Evolutionary conservation across 2,888 invertebrate genomes (phyloP).

Genomic region (Conops quadrifasciatus): DNA sequence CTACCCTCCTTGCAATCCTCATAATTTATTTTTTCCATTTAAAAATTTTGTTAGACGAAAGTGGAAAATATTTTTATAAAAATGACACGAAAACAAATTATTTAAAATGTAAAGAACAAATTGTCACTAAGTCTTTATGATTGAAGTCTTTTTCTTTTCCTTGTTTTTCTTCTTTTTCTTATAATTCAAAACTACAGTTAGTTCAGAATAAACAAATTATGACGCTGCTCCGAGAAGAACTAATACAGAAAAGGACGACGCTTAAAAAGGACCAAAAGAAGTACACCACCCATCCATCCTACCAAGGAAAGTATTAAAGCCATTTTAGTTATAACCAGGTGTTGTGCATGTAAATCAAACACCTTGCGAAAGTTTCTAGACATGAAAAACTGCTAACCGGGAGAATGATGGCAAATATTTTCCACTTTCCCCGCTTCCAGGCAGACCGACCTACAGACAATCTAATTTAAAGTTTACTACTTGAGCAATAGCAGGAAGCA

Average conservation of each 20-base stretch:
- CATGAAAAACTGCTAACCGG: conserved; percentile 25
- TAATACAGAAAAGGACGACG: neutral
- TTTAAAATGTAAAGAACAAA: too few species aligned
- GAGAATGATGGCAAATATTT: conserved; percentile 15
- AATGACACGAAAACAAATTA: too few species aligned
- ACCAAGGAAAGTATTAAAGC: neutral
- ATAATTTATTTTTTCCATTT: too few species aligned
- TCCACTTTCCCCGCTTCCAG: conserved; percentile 11
- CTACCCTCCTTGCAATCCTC: too few species aligned
- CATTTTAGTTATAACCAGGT: neutral
- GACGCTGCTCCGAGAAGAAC: neutral
- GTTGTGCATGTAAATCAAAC: conserved; percentile 30
- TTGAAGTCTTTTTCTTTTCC: neutral
- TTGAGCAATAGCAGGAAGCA: conserved; percentile 27
- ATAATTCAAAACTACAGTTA: neutral
- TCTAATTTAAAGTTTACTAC: conserved; percentile 38
- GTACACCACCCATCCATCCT: neutral
- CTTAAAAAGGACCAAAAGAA: neutral
- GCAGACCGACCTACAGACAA: conserved; percentile 15
- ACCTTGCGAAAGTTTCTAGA: conserved; percentile 32
- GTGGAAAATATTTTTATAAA: too few species aligned
- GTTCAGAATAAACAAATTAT: too few species aligned
- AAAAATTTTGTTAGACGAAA: too few species aligned
- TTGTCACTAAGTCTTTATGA: too few species aligned
- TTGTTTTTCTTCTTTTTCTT: neutral